These are phyloP conservation scores for Meloidogyne exigua DNA, from an alignment of 1,140 invertebrate species.

Conservation along the genomic window DNA sequence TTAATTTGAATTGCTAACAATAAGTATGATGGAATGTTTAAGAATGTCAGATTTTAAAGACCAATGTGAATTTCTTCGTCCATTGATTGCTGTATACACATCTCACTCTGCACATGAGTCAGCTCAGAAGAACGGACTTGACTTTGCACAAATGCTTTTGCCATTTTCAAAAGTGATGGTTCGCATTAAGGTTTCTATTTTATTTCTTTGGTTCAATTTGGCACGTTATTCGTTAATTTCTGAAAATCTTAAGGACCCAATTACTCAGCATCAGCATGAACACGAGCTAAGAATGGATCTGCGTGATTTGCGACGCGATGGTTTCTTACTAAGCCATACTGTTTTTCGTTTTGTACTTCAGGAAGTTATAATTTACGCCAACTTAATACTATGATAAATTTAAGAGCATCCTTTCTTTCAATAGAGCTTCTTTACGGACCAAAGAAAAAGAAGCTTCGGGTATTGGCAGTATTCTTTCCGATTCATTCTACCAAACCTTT, in stretches of 20 bases:
- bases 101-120: conserved; percentile 34
- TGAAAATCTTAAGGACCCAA: conserved; percentile 39
- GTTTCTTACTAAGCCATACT: conserved; percentile 45
- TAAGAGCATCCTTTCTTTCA: conserved; percentile 23
- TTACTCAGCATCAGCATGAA: conserved; percentile 20
- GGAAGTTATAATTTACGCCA: conserved; percentile 26
- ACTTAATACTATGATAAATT: not conserved
- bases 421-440: not conserved
- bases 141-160: conserved; percentile 46
- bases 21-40: too few species aligned
- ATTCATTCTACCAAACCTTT: conserved; percentile 39
- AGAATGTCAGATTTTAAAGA: conserved; percentile 17
- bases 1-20: not conserved
- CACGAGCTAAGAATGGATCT: conserved; percentile 38
- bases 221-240: conserved; percentile 5
- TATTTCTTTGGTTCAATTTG: too few species aligned
- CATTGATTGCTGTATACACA: conserved; percentile 43
- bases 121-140: conserved; percentile 40
- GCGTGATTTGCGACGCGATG: conserved; percentile 37
- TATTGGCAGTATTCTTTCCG: conserved; percentile 32
- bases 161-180: conserved; percentile 38
- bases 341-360: conserved; percentile 49
- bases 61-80: conserved; percentile 11
- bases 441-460: conserved; percentile 3
- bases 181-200: conserved; percentile 31